These are phyloP conservation scores for Dicroscelio sp. DNA, from an alignment of 2,888 invertebrate species.

Conservation along the genomic window DNA sequence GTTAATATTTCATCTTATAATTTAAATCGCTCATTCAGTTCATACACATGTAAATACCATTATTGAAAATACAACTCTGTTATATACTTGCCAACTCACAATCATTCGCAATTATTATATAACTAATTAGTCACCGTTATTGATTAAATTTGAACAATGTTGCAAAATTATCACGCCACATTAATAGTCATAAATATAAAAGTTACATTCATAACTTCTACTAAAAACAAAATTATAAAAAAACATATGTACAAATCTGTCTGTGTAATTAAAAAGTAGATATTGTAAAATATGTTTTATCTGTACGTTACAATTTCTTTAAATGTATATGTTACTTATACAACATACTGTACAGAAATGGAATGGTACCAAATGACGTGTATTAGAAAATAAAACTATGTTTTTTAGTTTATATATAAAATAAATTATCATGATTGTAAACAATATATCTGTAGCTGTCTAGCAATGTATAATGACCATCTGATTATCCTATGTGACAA, in stretches of 20 bases:
- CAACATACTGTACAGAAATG: slow-evolving; percentile 1
- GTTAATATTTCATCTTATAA: slow-evolving; percentile 27
- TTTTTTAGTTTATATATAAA: too few relatives aligned
- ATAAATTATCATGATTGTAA: too few relatives aligned
- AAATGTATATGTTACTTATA: not conserved
- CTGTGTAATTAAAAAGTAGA: not conserved
- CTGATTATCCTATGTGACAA: too few relatives aligned
- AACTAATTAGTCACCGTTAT: slow-evolving; percentile 38
- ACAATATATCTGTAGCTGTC: too few relatives aligned
- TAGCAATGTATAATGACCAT: too few relatives aligned
- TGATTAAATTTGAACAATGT: not conserved
- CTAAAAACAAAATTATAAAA: not conserved
- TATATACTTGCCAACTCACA: slow-evolving; percentile 9
- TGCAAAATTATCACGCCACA: slow-evolving; percentile 10
- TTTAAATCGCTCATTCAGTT: slow-evolving; percentile 19
- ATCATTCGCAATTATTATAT: slow-evolving; percentile 9
- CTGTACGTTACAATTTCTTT: not conserved
- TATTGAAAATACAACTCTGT: slow-evolving; percentile 60
- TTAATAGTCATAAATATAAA: too few relatives aligned
- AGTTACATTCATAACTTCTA: too few relatives aligned
- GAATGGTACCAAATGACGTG: slow-evolving; percentile 13
- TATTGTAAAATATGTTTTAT: not conserved
- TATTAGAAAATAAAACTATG: slow-evolving; percentile 8
- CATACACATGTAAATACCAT: slow-evolving; percentile 34
- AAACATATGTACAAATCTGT: not conserved